phyloP scores from a whole-genome alignment of 2,888 invertebrate genomes.

The Epinotia demarniana region DNA sequence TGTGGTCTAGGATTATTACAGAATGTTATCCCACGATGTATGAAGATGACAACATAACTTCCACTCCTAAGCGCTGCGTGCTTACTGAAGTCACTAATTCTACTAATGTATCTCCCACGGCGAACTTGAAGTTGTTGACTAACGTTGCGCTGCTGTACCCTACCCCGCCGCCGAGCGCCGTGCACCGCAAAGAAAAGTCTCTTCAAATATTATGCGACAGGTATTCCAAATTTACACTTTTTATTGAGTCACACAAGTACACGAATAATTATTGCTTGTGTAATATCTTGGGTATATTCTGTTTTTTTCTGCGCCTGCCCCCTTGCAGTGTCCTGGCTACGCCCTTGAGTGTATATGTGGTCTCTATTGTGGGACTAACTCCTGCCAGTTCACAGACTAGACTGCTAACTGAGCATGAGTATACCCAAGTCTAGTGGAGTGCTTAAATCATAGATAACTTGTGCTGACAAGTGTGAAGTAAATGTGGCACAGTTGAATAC shows the following conservation, averaged over 20 bases:
- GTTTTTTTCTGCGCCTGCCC: too few species aligned
- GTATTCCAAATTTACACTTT: constrained; percentile 60
- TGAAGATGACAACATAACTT: constrained; percentile 81
- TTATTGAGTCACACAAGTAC: background rate
- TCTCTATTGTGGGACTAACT: background rate
- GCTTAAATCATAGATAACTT: background rate
- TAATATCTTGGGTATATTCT: too few species aligned
- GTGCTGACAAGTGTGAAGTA: background rate
- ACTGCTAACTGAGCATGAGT: background rate
- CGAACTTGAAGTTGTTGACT: constrained; percentile 87
- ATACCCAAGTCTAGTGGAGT: background rate
- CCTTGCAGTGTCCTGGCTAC: too few species aligned
- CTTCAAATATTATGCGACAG: constrained; percentile 85
- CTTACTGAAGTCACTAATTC: constrained; percentile 84
- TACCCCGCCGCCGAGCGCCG: constrained; percentile 79
- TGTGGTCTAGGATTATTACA: constrained; percentile 70
- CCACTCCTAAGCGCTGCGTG: constrained; percentile 82
- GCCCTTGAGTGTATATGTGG: too few species aligned
- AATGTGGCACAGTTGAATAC: too few species aligned
- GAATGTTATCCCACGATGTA: constrained; percentile 82
- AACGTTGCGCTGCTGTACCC: constrained; percentile 85
- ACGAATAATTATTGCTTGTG: too few species aligned
- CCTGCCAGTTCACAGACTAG: background rate
- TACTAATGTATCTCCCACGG: constrained; percentile 86
- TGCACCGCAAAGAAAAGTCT: constrained; percentile 85